Evolutionary conservation across 2,888 invertebrate genomes (phyloP), one percentile per base, ranked within the genome.

Genomic region (Caenorhabditis zanzibari): DNA sequence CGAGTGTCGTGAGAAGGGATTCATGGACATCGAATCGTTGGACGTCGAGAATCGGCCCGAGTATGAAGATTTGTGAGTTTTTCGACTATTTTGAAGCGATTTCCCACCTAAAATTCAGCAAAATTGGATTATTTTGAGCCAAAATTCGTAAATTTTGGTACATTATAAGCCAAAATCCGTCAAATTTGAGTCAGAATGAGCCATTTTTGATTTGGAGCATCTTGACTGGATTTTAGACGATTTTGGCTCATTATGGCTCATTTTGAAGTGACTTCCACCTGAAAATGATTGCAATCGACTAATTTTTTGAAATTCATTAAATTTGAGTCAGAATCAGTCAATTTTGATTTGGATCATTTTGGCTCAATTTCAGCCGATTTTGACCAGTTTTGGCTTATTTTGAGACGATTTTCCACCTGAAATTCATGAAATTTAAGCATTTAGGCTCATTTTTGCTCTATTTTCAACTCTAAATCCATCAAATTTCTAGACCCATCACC

Each of bases 61-160:
- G 9, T 75, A 69, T 22, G 32, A 28, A 6, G 68, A 81, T 61
- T 47, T 68, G 73, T 66, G 47, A 68, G 64, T 61, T 61, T 59
- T 26, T 16, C 14, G 32, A 24, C 52, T 2, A 7, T 19, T 10
- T 22, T 22, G 7, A 7, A 22, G 24, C 10, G n/a, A 52, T 28
- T 38, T 35, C 35, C 64, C 16, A 16, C 24, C 1, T 2, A 24
- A 59, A 59, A 58, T 10, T 58, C 26, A 14, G 7, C 9, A 58
- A 32, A 32, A 6, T 32, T 38, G 38, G 10, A 10, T 6, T 12
- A 58, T 14, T 54, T 54, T 26, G 54, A 26, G 26, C 7, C 7
- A 24, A 24, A 9, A 54, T 24, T 54, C 54, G 24, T 6, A 19
- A 19, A 3, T 52, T 52, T 52, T 19, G 22, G 24, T 5, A 10